Conservation (phyloP, 2,888 invertebrate species). For the Ectemnius cavifrons region DNA sequence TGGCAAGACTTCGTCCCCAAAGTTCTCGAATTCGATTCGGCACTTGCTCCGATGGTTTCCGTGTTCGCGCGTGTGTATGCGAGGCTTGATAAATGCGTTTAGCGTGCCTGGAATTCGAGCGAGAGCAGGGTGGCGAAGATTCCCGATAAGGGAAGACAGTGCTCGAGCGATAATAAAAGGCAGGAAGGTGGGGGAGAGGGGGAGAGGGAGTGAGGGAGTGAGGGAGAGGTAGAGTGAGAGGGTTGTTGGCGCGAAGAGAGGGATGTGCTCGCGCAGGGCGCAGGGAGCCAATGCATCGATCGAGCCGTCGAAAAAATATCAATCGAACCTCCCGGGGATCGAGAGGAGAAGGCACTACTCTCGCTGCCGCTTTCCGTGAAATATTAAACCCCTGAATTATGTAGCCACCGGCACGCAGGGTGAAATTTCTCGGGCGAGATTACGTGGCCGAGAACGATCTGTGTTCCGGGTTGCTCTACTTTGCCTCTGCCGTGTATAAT, state of each 20-base stretch:
- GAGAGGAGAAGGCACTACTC: neutral
- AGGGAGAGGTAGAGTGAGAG: neutral
- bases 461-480: conserved; percentile 3
- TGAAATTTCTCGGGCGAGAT: conserved; percentile 43
- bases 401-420: conserved; percentile 31
- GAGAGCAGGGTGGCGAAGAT: conserved; percentile 32
- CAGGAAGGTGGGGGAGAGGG: neutral
- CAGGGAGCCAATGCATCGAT: conserved; percentile 17
- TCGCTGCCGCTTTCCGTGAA: conserved; percentile 13
- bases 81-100: conserved; percentile 59
- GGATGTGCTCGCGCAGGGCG: neutral
- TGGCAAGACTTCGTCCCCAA: too few relatives aligned
- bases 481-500: conserved; percentile 31
- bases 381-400: conserved; percentile 53
- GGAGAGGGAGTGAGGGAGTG: too few relatives aligned
- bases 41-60: too few relatives aligned
- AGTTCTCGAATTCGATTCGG: too few relatives aligned
- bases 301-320: conserved; percentile 44
- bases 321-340: conserved; percentile 42
- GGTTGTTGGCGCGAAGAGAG: conserved; percentile 1
- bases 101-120: conserved; percentile 61
- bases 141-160: conserved; percentile 36
- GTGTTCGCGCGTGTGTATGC: conserved; percentile 38
- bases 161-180: conserved; percentile 37
- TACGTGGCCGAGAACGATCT: conserved; percentile 19